Conservation (phyloP, 2,888 invertebrate species). For the Hirudinaria manillensis region DNA sequence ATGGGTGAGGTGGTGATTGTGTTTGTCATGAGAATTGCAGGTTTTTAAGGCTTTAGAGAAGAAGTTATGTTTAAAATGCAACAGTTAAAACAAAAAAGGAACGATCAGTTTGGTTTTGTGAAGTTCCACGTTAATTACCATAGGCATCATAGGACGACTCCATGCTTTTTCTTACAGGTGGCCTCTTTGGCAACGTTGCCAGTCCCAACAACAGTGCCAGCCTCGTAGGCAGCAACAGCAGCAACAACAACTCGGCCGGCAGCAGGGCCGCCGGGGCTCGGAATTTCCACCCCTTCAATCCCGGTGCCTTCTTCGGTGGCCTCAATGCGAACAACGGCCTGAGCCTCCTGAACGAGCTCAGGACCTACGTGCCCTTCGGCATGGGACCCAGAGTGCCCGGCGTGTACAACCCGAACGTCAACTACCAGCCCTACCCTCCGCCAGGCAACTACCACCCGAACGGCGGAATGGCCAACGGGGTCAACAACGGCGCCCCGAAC, state of each 20-base stretch:
- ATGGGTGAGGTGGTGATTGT: no score
- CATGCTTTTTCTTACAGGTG: not conserved
- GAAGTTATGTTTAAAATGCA: no score
- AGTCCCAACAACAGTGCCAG: not conserved
- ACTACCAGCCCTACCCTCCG: conserved; percentile 1
- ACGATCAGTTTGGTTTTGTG: no score
- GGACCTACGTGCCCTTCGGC: not conserved
- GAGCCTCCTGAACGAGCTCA: conserved; percentile 20
- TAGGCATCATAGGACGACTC: not conserved
- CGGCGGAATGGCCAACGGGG: conserved; percentile 31
- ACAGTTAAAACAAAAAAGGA: no score
- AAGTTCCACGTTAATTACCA: not conserved
- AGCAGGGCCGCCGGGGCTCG: not conserved
- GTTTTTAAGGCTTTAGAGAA: no score
- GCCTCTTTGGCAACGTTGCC: not conserved
- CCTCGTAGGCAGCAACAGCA: conserved; percentile 1
- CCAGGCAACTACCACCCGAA: conserved; percentile 29
- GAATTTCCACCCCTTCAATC: conserved; percentile 8
- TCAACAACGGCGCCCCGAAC: conserved; percentile 24
- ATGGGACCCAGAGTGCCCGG: conserved; percentile 4
- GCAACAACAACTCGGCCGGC: not conserved
- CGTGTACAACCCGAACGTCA: not conserved
- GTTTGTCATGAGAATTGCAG: no score
- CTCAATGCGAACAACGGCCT: conserved; percentile 4
- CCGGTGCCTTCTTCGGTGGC: not conserved